Base-by-base conservation (phyloP, 92 coral and sea anemone genomes). In the Montipora capitata region DNA sequence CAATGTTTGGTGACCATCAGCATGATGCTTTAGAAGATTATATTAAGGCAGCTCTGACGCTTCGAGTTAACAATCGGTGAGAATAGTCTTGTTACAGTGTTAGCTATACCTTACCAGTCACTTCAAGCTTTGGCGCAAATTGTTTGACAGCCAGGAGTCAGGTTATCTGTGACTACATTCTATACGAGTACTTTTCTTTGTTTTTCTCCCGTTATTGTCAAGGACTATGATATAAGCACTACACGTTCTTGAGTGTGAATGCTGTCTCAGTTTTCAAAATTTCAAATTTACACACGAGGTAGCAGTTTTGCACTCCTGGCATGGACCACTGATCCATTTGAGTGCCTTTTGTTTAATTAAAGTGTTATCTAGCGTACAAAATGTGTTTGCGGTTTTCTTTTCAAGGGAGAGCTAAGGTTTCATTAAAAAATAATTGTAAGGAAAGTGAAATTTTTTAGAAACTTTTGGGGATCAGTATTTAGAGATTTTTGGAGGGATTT, bases 1-100 rank as follows among this genome's bases (percentile, higher is more conserved):
- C 72, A 54, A 77, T 86, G 83, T 68, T 77, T 45, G 78, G 76
- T 15, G 90, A 87, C 74, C 78, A 78, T 16, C 91, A 87, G 71
- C 85, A 87, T 45, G 64, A 77, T n/a, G 58, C 58, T 13, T 40
- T 78, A 77, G 85, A 86, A 27, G 52, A 1, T 10, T 48, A 5
- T 71, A 45, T 78, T 2, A 72, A 86, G 58, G 59, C 85, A 73
- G 71, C 68, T 3, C 12, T 49, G 49, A 3, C 68, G 76, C 68
- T 70, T 17, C 40, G 66, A 35, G 78, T 69, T 18, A 68, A 82
- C 57, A 18, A 56, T 56, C 5, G 80, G 51, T 76, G 54, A 43
- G 54, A 71, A 71, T 40, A 43, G 16, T 14, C 14, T 71, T 40
- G 48, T 43, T 41, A 71, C 16, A 35, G 76, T 40, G 62, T 76